A percentile compares a stretch with the other conserved stretches of the same genome.
These are phyloP conservation scores for Tursiops truncatus DNA, from an alignment of 2,113 vertebrate species.

Conservation along the genomic window DNA sequence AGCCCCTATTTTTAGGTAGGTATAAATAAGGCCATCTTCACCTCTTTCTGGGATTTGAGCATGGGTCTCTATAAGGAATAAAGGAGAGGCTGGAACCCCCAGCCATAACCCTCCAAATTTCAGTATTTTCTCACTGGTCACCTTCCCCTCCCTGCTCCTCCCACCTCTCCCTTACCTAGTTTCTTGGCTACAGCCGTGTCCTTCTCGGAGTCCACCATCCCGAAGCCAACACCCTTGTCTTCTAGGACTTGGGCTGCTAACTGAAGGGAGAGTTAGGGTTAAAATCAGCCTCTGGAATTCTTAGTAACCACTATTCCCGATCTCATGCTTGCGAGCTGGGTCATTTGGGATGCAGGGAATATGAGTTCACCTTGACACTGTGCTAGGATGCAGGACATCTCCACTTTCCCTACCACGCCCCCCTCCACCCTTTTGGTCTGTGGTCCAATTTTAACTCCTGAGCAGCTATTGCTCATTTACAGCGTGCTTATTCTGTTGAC, in stretches of 20 bases:
- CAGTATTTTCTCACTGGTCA: neutral
- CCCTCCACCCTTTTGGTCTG: neutral
- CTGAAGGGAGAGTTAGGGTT: constrained; percentile 79
- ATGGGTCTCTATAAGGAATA: neutral
- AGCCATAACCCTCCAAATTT: neutral
- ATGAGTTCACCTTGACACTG: neutral
- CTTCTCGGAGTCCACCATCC: constrained; percentile 91
- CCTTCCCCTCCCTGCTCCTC: neutral
- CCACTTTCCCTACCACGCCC: neutral
- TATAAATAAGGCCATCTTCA: neutral
- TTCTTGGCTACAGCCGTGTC: constrained; percentile 90
- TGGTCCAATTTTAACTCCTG: neutral
- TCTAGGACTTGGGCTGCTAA: constrained; percentile 95
- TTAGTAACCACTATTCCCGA: neutral
- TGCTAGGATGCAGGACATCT: neutral
- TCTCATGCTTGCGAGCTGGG: neutral
- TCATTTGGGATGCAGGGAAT: neutral
- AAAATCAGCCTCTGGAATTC: neutral
- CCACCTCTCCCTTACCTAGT: constrained; percentile 84
- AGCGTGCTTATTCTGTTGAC: neutral
- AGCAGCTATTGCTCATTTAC: neutral
- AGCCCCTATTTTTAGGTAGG: neutral
- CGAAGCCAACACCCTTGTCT: constrained; percentile 93
- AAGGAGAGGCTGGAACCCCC: neutral
- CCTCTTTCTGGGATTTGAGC: neutral